Evolutionary conservation across 35 echinoderm and acorn worm species (phyloP), one percentile per base, ranked within the genome.

Genomic region (Holothuria glaberrima): DNA sequence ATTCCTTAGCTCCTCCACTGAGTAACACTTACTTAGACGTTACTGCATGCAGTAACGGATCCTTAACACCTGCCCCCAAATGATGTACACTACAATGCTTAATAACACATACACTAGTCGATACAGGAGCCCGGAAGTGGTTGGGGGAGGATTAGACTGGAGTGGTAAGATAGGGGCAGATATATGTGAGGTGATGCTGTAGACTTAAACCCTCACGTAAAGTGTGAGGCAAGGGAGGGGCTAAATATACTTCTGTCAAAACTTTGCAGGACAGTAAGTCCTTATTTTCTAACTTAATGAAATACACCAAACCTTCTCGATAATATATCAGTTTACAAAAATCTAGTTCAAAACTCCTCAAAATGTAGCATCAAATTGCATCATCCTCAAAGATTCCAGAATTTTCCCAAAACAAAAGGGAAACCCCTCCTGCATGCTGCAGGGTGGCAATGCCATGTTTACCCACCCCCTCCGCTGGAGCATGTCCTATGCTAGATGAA

Each of bases 291-390:
- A 13, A 59, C 58, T 13, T 13, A 13, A 21, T 59, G 21, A 59
- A 59, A 59, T 59, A 59, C 58, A n/a, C n/a, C n/a, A n/a, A n/a
- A n/a, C n/a, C n/a, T n/a, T n/a, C n/a, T n/a, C n/a, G 58, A 59
- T 59, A 59, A 59, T 59, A 59, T 59, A 59, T 59, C 58, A 59
- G 58, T 59, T 59, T 59, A 59, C 21, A 59, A 59, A 59, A 21
- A 59, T 59, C 21, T 59, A 59, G 21, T 59, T 59, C 58, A 59
- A 59, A 59, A 59, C 21, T 59, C 12, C 12, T 13, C 58, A 59
- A 59, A 59, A 21, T 59, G 58, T 59, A 59, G 12, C 58, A 64
- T 27, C 13, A 2, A 64, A 27, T 64, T 64, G 60, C 13, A 64
- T 64, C 60, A 64, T 64, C 19, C 60, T 64, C 60, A 64, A 64